Evolutionary conservation across 1,140 invertebrate species (phyloP).

Genomic region (Linepithema humile): DNA sequence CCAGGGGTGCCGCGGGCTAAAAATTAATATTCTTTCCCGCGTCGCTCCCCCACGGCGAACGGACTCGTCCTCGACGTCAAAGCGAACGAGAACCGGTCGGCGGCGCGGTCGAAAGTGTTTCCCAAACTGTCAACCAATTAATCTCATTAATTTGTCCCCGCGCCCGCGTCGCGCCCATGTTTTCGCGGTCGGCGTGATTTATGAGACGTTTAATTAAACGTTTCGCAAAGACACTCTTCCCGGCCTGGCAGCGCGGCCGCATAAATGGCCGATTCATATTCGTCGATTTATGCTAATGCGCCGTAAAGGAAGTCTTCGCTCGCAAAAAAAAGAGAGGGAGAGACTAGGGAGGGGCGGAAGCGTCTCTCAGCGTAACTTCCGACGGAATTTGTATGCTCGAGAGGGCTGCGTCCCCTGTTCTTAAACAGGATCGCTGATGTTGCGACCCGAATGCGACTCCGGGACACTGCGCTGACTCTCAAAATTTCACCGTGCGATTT

Average conservation of each 20-base stretch:
- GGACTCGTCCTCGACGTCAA: conserved; percentile 53
- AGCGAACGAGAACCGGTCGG: conserved; percentile 49
- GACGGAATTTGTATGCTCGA: conserved; percentile 46
- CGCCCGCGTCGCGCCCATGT: conserved; percentile 25
- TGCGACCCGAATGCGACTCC: conserved; percentile 32
- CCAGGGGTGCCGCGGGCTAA: conserved; percentile 63
- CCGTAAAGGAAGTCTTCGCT: conserved; percentile 1
- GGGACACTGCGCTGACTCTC: conserved; percentile 27
- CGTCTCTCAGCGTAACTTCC: conserved; percentile 13
- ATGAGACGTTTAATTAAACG: conserved; percentile 83
- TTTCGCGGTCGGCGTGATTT: conserved; percentile 73
- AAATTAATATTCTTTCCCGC: conserved; percentile 71
- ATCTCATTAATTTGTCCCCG: conserved; percentile 82
- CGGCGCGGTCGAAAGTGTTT: conserved; percentile 75
- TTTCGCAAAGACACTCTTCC: conserved; percentile 78
- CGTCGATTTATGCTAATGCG: conserved; percentile 72
- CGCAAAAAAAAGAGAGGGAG: background rate
- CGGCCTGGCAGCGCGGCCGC: background rate
- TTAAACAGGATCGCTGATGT: conserved; percentile 56
- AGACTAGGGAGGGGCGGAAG: background rate
- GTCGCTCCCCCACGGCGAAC: conserved; percentile 6
- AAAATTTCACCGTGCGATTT: conserved; percentile 27
- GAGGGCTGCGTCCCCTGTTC: conserved; percentile 34
- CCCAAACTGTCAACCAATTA: conserved; percentile 81
- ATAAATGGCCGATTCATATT: conserved; percentile 59